phyloP scores from a whole-genome alignment of 2,888 invertebrate genomes.

The Drosophila cracens region DNA sequence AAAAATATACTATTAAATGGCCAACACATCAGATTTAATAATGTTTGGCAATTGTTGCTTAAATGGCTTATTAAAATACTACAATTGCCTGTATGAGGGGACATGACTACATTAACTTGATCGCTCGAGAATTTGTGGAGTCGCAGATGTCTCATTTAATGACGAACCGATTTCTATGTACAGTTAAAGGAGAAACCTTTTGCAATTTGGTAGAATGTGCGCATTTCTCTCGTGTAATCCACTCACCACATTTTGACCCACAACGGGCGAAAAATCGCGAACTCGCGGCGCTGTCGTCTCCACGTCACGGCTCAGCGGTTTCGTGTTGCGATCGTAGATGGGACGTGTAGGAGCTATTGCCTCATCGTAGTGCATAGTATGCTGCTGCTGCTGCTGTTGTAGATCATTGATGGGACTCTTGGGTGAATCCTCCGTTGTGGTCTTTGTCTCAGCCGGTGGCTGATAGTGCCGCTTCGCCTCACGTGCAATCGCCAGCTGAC shows the following conservation, averaged over 20 bases:
- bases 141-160: not conserved
- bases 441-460: conserved; percentile 70
- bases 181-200: not conserved
- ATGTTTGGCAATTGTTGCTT: not conserved
- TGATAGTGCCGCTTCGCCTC: conserved; percentile 84
- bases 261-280: conserved; percentile 88
- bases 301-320: conserved; percentile 84
- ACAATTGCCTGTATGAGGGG: not conserved
- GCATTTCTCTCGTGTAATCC: not conserved
- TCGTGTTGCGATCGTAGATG: conserved; percentile 87
- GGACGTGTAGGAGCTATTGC: conserved; percentile 80
- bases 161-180: not conserved
- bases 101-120: not conserved
- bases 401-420: conserved; percentile 4
- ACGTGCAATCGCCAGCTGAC: conserved; percentile 86
- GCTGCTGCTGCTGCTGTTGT: no score
- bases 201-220: not conserved
- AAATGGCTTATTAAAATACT: not conserved
- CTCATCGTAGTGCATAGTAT: conserved; percentile 12
- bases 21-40: not conserved
- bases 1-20: not conserved
- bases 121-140: not conserved
- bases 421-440: conserved; percentile 3
- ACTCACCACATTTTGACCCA: conserved; percentile 86
- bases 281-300: conserved; percentile 80